Conservation (phyloP, 37 sponge, comb jelly and placozoan genomes). For the Theonella swinhoei region DNA sequence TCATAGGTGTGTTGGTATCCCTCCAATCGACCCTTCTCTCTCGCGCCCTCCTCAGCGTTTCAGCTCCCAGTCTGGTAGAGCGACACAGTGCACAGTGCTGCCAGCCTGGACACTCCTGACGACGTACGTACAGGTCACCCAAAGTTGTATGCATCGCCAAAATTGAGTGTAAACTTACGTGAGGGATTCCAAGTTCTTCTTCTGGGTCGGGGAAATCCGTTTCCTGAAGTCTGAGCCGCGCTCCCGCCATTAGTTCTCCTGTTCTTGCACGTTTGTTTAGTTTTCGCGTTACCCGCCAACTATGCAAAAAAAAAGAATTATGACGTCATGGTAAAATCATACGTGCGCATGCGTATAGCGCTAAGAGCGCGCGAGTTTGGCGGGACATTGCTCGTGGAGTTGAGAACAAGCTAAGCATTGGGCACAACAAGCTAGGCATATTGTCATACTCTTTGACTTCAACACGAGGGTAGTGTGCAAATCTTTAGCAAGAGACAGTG, state of each 20-base stretch:
- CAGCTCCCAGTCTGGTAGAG: slow-evolving; percentile 32
- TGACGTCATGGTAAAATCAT: not conserved
- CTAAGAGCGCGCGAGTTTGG: slow-evolving; percentile 1
- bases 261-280: not conserved
- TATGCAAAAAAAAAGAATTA: no score
- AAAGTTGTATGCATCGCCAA: no score
- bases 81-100: slow-evolving; percentile 71
- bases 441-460: no score
- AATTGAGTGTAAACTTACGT: no score
- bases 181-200: not conserved
- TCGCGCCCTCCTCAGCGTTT: slow-evolving; percentile 44
- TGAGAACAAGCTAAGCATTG: no score
- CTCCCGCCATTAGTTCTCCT: not conserved
- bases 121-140: not conserved
- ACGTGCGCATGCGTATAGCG: slow-evolving; percentile 11
- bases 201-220: not conserved
- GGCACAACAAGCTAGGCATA: no score
- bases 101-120: slow-evolving; percentile 34
- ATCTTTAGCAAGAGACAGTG: no score
- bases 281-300: not conserved
- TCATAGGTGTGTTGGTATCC: slow-evolving; percentile 12
- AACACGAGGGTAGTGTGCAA: no score
- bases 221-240: not conserved
- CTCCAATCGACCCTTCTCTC: slow-evolving; percentile 45
- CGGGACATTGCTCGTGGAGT: no score